These are phyloP conservation scores for Idaea aversata DNA, from an alignment of 2,888 invertebrate species.

Conservation along the genomic window DNA sequence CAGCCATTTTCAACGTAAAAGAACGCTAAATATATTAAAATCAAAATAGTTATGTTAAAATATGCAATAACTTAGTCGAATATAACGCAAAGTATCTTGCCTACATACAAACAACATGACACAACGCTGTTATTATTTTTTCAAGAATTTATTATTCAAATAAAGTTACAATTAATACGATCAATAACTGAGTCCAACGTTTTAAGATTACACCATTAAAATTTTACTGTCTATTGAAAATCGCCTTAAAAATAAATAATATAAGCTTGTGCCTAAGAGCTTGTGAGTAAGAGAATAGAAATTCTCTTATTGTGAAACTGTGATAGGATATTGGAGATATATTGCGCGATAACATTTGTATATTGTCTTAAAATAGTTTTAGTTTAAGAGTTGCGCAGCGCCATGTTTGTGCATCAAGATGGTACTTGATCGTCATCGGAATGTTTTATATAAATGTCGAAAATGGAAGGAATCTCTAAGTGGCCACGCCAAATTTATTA, in stretches of 20 bases:
- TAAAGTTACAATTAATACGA: slow-evolving; percentile 5
- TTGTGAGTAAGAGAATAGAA: no score
- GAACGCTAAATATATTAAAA: no score
- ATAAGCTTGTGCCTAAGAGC: no score
- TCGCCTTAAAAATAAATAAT: no score
- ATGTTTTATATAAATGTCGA: not conserved
- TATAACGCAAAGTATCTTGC: not conserved
- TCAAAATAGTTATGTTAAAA: slow-evolving; percentile 3
- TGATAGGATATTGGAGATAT: no score
- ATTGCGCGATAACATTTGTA: no score
- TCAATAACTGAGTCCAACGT: not conserved
- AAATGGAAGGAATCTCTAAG: not conserved
- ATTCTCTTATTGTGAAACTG: no score
- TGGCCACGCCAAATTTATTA: not conserved
- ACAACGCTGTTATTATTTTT: not conserved
- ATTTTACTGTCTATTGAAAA: no score
- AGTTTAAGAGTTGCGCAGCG: not conserved
- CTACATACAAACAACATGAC: no score
- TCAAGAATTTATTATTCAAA: slow-evolving; percentile 11
- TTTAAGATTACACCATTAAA: no score
- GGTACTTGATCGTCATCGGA: not conserved
- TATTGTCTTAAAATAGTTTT: no score
- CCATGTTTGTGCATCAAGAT: not conserved
- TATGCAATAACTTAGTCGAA: slow-evolving; percentile 9
- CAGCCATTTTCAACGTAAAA: no score